Conservation (phyloP, 1,140 invertebrate species). For the Sminthurides bifidus region DNA sequence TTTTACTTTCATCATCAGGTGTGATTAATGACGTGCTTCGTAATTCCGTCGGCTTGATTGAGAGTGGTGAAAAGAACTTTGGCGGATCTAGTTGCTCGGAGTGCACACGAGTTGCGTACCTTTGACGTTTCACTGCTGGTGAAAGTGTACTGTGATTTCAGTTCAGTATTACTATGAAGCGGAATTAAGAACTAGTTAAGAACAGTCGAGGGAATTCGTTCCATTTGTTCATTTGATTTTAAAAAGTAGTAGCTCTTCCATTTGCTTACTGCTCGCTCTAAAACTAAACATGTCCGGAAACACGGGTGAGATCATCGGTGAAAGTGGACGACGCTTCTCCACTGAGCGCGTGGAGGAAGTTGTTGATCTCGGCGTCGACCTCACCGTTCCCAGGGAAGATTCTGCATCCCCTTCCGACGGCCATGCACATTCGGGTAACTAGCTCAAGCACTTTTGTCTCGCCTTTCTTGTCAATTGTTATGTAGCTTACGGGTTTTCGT, state of each 20-base stretch:
- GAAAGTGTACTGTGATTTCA: too few species aligned
- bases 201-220: background rate
- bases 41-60: too few species aligned
- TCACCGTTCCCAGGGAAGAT: constrained; percentile 10
- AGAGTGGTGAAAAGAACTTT: too few species aligned
- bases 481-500: too few species aligned
- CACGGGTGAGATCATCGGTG: constrained; percentile 12
- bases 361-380: constrained; percentile 16
- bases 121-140: too few species aligned
- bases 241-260: background rate
- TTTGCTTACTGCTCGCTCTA: background rate
- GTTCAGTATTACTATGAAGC: too few species aligned
- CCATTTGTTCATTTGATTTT: background rate
- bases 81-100: too few species aligned
- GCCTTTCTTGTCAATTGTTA: background rate
- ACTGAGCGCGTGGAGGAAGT: constrained; percentile 20
- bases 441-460: constrained; percentile 1
- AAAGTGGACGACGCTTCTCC: constrained; percentile 15
- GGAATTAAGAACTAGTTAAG: background rate
- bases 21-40: too few species aligned
- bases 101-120: too few species aligned
- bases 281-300: constrained; percentile 9
- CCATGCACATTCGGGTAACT: constrained; percentile 6
- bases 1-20: too few species aligned
- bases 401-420: constrained; percentile 8